Evolutionary conservation across 2,888 invertebrate genomes (phyloP).

Genomic region (Chloroclystis v-ata): DNA sequence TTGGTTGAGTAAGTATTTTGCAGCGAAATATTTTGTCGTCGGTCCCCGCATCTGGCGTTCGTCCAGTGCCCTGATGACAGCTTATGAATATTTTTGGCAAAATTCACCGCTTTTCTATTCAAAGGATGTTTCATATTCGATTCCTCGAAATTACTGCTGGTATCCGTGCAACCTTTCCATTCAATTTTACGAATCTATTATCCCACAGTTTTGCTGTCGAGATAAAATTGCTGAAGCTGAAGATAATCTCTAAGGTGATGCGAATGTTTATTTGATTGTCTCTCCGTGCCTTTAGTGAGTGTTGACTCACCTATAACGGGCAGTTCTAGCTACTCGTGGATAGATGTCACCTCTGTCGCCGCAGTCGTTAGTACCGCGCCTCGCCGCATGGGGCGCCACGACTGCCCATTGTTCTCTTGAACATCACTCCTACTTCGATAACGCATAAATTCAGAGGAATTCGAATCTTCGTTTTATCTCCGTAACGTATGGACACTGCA

Average conservation of each 20-base stretch:
- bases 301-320: constrained; percentile 30
- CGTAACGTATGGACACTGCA: constrained; percentile 77
- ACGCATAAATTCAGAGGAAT: constrained; percentile 72
- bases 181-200: constrained; percentile 8
- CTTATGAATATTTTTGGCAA: constrained; percentile 77
- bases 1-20: constrained; percentile 72
- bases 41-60: constrained; percentile 71
- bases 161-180: constrained; percentile 16
- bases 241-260: constrained; percentile 5
- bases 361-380: constrained; percentile 40
- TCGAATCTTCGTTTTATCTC: constrained; percentile 76
- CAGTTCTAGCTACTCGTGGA: constrained; percentile 56
- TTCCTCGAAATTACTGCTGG: constrained; percentile 44
- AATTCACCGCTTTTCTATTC: constrained; percentile 62
- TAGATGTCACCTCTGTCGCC: constrained; percentile 58
- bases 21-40: constrained; percentile 72
- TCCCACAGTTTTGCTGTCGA: background rate
- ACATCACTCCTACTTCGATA: constrained; percentile 70
- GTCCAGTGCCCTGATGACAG: constrained; percentile 77
- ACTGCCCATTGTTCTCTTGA: constrained; percentile 67
- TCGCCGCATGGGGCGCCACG: constrained; percentile 77
- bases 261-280: constrained; percentile 35
- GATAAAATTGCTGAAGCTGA: constrained; percentile 10
- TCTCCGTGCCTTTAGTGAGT: constrained; percentile 21
- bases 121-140: constrained; percentile 55